These are phyloP conservation scores for Platalea minor DNA, from an alignment of 2,797 vertebrate species.

Conservation along the genomic window DNA sequence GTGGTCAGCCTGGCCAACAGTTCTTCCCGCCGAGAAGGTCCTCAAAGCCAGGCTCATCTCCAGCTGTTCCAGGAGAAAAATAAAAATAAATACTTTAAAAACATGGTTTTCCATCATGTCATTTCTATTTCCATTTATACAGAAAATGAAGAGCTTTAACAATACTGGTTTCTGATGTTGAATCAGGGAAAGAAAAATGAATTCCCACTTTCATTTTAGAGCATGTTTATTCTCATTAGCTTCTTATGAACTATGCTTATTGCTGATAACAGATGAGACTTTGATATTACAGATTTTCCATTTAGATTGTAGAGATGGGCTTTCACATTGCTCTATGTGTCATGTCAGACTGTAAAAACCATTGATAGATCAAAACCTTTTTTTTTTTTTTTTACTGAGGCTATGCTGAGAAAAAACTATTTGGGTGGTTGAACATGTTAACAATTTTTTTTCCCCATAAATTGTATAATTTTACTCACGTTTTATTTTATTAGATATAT, in stretches of 20 bases:
- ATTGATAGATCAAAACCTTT: neutral
- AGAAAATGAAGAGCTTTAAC: neutral
- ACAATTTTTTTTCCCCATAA: neutral
- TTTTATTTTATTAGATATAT: neutral
- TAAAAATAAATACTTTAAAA: neutral
- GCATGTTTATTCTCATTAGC: neutral
- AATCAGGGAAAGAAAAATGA: neutral
- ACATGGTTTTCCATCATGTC: rapidly evolving
- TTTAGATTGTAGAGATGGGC: neutral
- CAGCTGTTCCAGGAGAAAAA: neutral
- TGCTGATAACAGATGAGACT: neutral
- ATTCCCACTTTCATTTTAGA: neutral
- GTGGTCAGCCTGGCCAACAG: too few relatives aligned
- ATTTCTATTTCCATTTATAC: neutral
- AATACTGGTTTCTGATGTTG: neutral
- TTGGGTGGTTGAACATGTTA: neutral
- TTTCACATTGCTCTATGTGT: neutral
- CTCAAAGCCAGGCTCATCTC: neutral
- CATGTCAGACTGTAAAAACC: neutral
- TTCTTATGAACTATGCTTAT: neutral
- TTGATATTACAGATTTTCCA: neutral
- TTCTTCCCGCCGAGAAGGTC: neutral
- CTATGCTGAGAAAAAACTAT: neutral
- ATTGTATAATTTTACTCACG: neutral
- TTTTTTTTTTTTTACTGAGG: neutral